phyloP scores from a whole-genome alignment of 2,797 vertebrate species.

The Aselliscus stoliczkanus region DNA sequence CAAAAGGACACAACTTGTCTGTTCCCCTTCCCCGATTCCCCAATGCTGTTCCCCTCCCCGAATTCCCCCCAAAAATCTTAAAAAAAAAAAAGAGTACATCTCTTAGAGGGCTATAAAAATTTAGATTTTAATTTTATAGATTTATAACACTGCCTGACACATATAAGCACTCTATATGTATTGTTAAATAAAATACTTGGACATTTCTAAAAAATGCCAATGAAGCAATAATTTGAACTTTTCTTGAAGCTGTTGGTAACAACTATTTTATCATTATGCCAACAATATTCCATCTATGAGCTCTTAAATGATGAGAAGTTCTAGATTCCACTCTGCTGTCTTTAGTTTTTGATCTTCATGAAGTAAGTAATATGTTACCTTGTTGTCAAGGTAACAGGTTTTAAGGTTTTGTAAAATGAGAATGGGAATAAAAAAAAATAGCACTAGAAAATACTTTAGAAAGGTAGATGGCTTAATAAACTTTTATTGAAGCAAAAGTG shows the following conservation, averaged over 20 bases:
- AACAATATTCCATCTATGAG: neutral
- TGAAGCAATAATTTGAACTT: neutral
- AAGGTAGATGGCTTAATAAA: slow-evolving; percentile 51
- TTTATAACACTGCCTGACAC: neutral
- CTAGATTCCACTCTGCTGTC: neutral
- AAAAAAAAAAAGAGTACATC: neutral
- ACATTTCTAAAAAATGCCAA: neutral
- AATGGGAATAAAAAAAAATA: slow-evolving; percentile 32
- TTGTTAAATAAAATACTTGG: slow-evolving; percentile 33
- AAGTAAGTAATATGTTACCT: neutral
- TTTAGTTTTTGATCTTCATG: slow-evolving; percentile 30
- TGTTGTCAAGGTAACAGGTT: slow-evolving; percentile 59
- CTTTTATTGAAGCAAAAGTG: slow-evolving; percentile 22
- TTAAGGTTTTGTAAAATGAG: slow-evolving; percentile 52
- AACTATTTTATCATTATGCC: neutral
- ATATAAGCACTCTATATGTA: neutral
- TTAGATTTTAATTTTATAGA: slow-evolving; percentile 34
- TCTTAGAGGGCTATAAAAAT: neutral
- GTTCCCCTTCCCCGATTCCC: too few species aligned
- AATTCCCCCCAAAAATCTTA: too few species aligned
- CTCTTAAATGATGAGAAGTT: slow-evolving; percentile 5
- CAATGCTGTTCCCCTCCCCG: too few species aligned
- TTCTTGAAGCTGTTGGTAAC: neutral
- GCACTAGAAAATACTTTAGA: slow-evolving; percentile 39
- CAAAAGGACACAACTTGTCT: too few species aligned